Base-by-base conservation (phyloP, 2,888 invertebrate species). In the Serripes groenlandicus region DNA sequence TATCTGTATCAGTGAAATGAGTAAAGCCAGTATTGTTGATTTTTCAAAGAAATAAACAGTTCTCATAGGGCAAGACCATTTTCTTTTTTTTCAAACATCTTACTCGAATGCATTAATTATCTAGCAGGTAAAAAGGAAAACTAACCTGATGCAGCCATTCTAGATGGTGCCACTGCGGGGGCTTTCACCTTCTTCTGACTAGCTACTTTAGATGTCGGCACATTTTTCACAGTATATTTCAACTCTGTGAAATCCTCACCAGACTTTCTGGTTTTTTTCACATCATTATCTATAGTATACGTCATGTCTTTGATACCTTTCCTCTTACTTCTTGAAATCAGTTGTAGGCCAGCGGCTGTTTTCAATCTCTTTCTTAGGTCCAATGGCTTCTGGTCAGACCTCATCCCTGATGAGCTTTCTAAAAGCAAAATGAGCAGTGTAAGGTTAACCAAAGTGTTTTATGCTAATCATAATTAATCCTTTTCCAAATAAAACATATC, bases 311-410 rank as follows among this genome's bases (percentile, higher is more conserved):
- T 75, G 28, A 83, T 71, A 72, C 86, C 85, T 60, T 78, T 62
- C 60, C 83, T 84, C 73, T 78, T 81, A 26, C 78, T 89, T 18
- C 84, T 69, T 5, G 87, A 87, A 1, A 87, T 49, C 2, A 87
- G 71, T 34, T 85, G 82, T 3, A 84, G 68, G 7, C 83, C 85
- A 28, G 87, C 82, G 15, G 84, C 83, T n/a, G 87, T 85, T 60
- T 87, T 87, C 26, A 87, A 35, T 15, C 87, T 70, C n/a, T 78
- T 78, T n/a, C 81, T 83, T 69, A 85, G 34, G n/a, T 85, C 81
- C 1, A 80, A 64, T 37, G 82, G 82, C 58, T 72, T 68, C 64
- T 60, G 66, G 68, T 82, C 82, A 42, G 78, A 85, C 64, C 70
- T 69, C 77, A 81, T 84, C 42, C 69, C 78, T 21, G 80, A 56